These are phyloP conservation scores for Tetramorium alpestre DNA, from an alignment of 1,140 invertebrate species.

Conservation along the genomic window DNA sequence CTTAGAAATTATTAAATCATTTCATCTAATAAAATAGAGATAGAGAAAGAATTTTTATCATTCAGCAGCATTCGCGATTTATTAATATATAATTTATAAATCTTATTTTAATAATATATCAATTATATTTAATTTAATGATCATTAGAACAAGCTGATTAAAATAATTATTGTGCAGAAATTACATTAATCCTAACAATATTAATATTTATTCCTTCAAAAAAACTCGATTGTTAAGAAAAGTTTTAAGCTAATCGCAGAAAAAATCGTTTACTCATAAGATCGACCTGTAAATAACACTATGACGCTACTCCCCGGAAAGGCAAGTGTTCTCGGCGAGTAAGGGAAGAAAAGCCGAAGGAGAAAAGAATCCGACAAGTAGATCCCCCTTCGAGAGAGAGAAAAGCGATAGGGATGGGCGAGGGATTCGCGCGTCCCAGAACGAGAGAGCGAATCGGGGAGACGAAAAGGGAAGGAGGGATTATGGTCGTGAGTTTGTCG, in stretches of 20 bases:
- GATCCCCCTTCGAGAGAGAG: constrained; percentile 53
- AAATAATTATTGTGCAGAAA: neutral
- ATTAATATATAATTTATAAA: neutral
- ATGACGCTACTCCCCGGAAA: neutral
- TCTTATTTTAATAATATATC: neutral
- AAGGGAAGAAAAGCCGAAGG: constrained; percentile 22
- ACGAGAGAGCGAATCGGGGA: constrained; percentile 52
- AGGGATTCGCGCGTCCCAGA: constrained; percentile 38
- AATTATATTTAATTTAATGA: neutral
- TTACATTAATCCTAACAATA: constrained; percentile 7
- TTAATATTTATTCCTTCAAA: neutral
- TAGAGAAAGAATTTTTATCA: neutral
- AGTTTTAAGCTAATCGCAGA: neutral
- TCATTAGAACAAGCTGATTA: neutral
- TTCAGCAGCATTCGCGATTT: neutral
- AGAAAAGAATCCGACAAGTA: constrained; percentile 61
- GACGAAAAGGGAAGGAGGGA: constrained; percentile 68
- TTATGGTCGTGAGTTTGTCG: constrained; percentile 73
- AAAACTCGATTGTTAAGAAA: neutral
- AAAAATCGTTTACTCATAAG: constrained; percentile 13
- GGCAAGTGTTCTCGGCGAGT: constrained; percentile 62
- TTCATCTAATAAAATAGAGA: neutral
- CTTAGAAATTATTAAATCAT: neutral
- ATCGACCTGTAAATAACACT: neutral
- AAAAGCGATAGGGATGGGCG: constrained; percentile 61